Evolutionary conservation across 2,113 vertebrate genomes (phyloP).

Genomic region (Thymallus thymallus): DNA sequence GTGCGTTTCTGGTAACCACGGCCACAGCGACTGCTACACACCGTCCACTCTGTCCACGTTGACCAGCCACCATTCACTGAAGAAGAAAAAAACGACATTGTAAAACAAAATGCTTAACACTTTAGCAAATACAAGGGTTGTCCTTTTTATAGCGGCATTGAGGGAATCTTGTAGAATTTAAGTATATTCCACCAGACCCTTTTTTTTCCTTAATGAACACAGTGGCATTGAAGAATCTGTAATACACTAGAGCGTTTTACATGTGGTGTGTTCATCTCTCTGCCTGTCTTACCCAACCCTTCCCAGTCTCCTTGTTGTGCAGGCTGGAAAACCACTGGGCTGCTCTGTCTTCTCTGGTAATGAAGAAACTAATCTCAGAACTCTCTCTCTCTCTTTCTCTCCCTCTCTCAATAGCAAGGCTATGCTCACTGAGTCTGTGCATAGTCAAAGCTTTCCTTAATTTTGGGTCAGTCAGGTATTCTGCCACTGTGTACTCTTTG

Average conservation of each 20-base stretch:
- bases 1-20: slow-evolving; percentile 86
- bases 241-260: no score
- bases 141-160: not conserved
- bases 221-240: not conserved
- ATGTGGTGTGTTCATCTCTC: slow-evolving; percentile 1
- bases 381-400: slow-evolving; percentile 15
- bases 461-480: not conserved
- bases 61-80: slow-evolving; percentile 89
- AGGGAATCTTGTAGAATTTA: not conserved
- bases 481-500: no score
- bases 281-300: slow-evolving; percentile 29
- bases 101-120: not conserved
- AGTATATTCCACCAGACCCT: not conserved
- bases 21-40: slow-evolving; percentile 85
- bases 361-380: slow-evolving; percentile 29
- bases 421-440: no score
- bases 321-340: slow-evolving; percentile 28
- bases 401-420: no score
- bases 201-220: not conserved
- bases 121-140: not conserved
- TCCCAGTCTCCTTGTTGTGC: slow-evolving; percentile 34
- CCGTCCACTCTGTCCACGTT: slow-evolving; percentile 87
- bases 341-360: slow-evolving; percentile 12
- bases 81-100: not conserved
- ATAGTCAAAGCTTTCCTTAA: no score